Base-by-base conservation (phyloP, 1,140 invertebrate species). In the Drosophila sproati region DNA sequence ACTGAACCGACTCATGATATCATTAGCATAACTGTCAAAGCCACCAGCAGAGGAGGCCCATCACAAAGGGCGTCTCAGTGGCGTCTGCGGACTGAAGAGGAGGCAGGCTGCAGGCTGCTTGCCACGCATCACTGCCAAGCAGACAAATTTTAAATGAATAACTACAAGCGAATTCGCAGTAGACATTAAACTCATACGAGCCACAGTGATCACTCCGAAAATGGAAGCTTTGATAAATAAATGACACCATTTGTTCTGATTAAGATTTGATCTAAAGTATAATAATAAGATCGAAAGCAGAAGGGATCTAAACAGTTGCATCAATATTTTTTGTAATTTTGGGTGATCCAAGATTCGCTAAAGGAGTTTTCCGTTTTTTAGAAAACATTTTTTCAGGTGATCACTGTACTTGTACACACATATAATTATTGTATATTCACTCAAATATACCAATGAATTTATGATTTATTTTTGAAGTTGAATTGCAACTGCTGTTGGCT, bases 21-120 rank as follows among this genome's bases (percentile, higher is more conserved):
- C 83, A 87, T 87, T 87, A 87, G 83, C 83, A 87, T 75, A 87
- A 89, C 83, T 87, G 83, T 87, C 83, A 87, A 70, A 74, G 51
- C 20, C 32, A 29, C 20, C 41, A 39, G 35, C 39, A n/a, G 43
- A 12, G 50, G 12, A 64, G 69, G 32, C 20, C 5, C 28, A 45
- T 31, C 47, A 61, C 74, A 78, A 12, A 47, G 64, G 66, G 66
- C 66, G 67, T 61, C 56, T 59, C 34, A 31, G 10, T n/a, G 10
- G 39, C 10, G 39, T 20, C 20, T 20, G 3, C 61, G 12, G 28
- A 52, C 10, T 20, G 12, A 34, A 47, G 29, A 61, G 31, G 39
- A 34, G 37, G 3, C 34, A 54, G 34, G 12, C 47, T 3, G 39
- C 45, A 43, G 39, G n/a, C 57, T 12, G 48, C 52, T 54, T 32